These are phyloP conservation scores for Nephrotoma guestfalica DNA, from an alignment of 2,888 invertebrate genomes.

Conservation along the genomic window DNA sequence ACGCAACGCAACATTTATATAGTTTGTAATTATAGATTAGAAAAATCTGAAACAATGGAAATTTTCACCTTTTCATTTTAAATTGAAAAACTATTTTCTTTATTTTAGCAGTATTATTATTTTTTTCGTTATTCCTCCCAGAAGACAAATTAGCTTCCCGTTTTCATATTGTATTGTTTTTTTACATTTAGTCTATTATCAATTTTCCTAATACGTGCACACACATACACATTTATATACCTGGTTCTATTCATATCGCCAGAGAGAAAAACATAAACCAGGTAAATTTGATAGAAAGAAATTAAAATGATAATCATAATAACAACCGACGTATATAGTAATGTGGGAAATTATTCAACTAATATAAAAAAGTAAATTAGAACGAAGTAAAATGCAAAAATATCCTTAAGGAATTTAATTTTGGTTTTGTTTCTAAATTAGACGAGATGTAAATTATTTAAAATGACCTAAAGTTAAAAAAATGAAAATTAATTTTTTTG, in stretches of 20 bases:
- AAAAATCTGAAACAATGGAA: too few relatives aligned
- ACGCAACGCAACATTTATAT: too few relatives aligned
- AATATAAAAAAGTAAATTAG: not conserved
- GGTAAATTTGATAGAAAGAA: not conserved
- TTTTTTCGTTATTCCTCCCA: not conserved
- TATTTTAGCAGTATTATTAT: not conserved
- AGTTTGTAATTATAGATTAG: too few relatives aligned
- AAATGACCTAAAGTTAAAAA: not conserved
- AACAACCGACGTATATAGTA: not conserved
- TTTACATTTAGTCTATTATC: not conserved
- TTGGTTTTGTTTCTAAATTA: not conserved
- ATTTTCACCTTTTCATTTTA: not conserved
- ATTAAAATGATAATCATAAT: not conserved
- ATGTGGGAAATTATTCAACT: not conserved
- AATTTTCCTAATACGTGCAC: not conserved
- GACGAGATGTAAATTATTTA: not conserved
- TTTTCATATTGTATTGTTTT: not conserved
- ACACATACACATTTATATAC: not conserved
- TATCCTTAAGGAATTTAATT: not conserved
- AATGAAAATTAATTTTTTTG: too few relatives aligned
- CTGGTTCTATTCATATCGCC: too few relatives aligned
- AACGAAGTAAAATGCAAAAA: not conserved
- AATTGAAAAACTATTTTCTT: not conserved
- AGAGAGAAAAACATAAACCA: not conserved
- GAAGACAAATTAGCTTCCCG: not conserved